Evolutionary conservation across 1,140 invertebrate species (phyloP).

Genomic region (Mylabris phalerata): DNA sequence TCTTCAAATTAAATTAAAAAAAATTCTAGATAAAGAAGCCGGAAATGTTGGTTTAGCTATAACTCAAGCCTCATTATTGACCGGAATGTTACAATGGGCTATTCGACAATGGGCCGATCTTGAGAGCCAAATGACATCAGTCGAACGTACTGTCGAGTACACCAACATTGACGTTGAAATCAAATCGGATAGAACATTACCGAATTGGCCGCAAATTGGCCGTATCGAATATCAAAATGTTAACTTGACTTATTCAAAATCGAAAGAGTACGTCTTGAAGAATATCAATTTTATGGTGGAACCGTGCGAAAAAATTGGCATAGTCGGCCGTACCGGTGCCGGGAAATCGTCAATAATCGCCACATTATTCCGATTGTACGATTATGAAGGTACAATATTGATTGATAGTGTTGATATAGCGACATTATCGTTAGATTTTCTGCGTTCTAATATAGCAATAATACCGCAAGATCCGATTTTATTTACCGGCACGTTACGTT

Average conservation of each 20-base stretch:
- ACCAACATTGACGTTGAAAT: constrained; percentile 62
- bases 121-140: constrained; percentile 81
- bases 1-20: not conserved
- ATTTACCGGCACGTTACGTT: constrained; percentile 71
- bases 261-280: constrained; percentile 58
- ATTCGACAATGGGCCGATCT: constrained; percentile 78
- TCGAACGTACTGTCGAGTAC: constrained; percentile 65
- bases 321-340: constrained; percentile 69
- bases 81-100: constrained; percentile 76
- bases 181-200: constrained; percentile 59
- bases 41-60: constrained; percentile 72
- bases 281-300: constrained; percentile 54
- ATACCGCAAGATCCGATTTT: constrained; percentile 80
- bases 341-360: constrained; percentile 74
- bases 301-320: constrained; percentile 57
- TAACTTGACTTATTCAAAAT: constrained; percentile 56
- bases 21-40: not conserved
- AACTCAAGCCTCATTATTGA: constrained; percentile 67
- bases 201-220: constrained; percentile 57
- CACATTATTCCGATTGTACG: constrained; percentile 57
- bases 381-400: constrained; percentile 10
- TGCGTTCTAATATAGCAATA: constrained; percentile 66
- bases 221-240: constrained; percentile 59
- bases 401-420: constrained; percentile 43
- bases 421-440: constrained; percentile 57